These are phyloP conservation scores for Dysmachus trigonus DNA, from an alignment of 2,888 invertebrate genomes.

Conservation along the genomic window DNA sequence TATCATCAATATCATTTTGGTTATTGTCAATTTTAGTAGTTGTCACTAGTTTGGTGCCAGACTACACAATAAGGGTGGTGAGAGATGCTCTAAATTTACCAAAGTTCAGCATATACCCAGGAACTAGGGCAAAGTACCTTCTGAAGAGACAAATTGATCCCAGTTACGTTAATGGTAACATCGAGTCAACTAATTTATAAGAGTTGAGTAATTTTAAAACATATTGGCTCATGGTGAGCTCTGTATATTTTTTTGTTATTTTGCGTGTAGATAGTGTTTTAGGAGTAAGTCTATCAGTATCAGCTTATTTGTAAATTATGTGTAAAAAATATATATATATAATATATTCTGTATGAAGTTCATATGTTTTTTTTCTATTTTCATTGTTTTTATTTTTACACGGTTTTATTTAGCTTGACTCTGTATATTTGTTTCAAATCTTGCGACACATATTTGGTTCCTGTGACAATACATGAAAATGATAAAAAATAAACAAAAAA, in stretches of 20 bases:
- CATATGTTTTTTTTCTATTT: too few relatives aligned
- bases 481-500: too few relatives aligned
- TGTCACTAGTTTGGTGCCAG: constrained; percentile 69
- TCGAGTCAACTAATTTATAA: constrained; percentile 28
- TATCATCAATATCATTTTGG: constrained; percentile 70
- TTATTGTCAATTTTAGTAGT: constrained; percentile 67
- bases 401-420: too few relatives aligned
- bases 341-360: background rate
- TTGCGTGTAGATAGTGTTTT: background rate
- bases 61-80: constrained; percentile 62
- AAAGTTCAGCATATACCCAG: constrained; percentile 58
- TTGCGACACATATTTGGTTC: too few relatives aligned
- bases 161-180: background rate
- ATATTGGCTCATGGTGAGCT: constrained; percentile 10
- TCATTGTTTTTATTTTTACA: background rate
- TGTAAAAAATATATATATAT: background rate
- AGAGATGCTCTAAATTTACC: constrained; percentile 57
- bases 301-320: background rate
- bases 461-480: too few relatives aligned
- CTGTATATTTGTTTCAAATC: too few relatives aligned
- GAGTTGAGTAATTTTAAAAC: background rate
- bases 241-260: background rate
- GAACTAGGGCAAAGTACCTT: constrained; percentile 43
- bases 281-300: background rate
- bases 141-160: background rate